Conservation (phyloP, 2,888 invertebrate species). For the Pristionchus arcanus region DNA sequence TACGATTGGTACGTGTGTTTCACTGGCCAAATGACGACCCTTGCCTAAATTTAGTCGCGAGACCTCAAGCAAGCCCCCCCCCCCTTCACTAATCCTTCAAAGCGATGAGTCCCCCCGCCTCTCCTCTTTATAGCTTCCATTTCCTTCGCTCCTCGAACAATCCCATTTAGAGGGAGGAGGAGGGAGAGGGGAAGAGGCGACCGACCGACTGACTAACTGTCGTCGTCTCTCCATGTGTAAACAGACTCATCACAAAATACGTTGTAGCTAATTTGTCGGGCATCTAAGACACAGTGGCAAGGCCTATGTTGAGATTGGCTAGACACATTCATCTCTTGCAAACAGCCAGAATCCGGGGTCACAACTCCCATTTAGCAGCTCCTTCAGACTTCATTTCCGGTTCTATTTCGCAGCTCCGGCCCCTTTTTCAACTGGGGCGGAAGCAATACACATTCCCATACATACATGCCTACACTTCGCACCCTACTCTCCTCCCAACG, state of each 20-base stretch:
- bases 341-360: too few species aligned
- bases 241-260: not conserved
- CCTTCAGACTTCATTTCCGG: conserved; percentile 19
- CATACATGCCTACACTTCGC: conserved; percentile 5
- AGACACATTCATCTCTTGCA: too few species aligned
- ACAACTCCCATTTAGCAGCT: not conserved
- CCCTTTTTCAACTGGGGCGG: conserved; percentile 24
- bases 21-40: not conserved
- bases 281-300: too few species aligned
- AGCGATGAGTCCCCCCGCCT: not conserved
- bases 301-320: too few species aligned
- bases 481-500: conserved; percentile 12
- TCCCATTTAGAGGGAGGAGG: conserved; percentile 10
- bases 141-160: conserved; percentile 34
- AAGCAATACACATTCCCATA: conserved; percentile 18
- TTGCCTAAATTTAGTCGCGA: not conserved
- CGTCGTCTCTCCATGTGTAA: conserved; percentile 13
- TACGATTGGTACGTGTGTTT: not conserved
- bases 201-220: not conserved
- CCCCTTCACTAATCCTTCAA: conserved; percentile 1
- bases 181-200: not conserved
- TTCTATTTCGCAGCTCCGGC: not conserved
- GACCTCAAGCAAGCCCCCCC: not conserved
- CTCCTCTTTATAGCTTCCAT: conserved; percentile 32
- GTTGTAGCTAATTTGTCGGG: too few species aligned